Percentiles rank a stretch among this genome's conserved stretches.
Evolutionary conservation across 2,888 invertebrate genomes (phyloP).

Genomic region (Tetanocera ferruginea): DNA sequence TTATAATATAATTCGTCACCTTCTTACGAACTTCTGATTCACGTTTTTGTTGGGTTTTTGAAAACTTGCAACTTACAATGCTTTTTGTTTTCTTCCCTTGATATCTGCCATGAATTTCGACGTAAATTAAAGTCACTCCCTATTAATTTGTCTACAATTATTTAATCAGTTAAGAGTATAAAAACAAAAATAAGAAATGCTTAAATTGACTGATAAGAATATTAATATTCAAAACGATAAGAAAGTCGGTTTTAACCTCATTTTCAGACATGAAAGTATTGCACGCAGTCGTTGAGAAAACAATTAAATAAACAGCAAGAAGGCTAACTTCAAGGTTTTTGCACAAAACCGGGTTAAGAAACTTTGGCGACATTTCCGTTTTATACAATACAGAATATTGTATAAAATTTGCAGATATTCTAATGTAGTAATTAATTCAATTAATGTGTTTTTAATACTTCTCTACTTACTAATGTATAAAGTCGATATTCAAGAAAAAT

Average conservation of each 20-base stretch:
- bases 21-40: no score
- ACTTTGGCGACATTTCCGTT: not conserved
- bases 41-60: no score
- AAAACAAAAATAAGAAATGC: not conserved
- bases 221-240: not conserved
- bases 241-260: not conserved
- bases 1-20: no score
- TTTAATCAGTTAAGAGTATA: no score
- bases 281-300: not conserved
- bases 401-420: not conserved
- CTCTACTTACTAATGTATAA: not conserved
- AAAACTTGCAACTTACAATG: no score
- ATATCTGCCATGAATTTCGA: no score
- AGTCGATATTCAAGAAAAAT: no score
- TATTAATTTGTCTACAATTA: no score
- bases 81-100: no score
- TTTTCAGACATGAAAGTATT: not conserved
- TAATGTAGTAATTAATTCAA: not conserved
- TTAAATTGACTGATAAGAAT: not conserved
- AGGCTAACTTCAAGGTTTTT: constrained; percentile 2
- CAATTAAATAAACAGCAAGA: not conserved
- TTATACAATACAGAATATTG: no score
- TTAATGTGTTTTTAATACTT: not conserved
- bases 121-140: no score
- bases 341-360: not conserved